Base-by-base conservation (phyloP, 2,888 invertebrate genomes). In the Folsomia manolachei region DNA sequence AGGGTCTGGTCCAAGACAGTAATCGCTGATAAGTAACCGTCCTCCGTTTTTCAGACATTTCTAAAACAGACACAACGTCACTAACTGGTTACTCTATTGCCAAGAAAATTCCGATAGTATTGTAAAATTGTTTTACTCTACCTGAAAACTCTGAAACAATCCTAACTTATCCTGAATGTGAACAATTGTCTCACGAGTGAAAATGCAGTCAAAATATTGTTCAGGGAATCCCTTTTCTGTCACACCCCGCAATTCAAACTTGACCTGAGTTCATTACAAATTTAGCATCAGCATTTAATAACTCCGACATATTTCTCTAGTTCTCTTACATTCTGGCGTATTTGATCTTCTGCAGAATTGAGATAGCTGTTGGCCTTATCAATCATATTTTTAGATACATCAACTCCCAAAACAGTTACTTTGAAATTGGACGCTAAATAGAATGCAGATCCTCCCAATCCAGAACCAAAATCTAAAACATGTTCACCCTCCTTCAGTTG, bases 311-410 rank as follows among this genome's bases (percentile, higher is more conserved):
- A n/a, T n/a, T n/a, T n/a, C n/a, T n/a, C n/a, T n/a, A n/a, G n/a
- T 60, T 60, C 27, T 21, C n/a, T 53, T 26, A 79, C 82, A 76
- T 82, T 81, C 56, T 71, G 61, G 71, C 71, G 72, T 67, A 82
- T 82, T 67, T 82, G 81, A 60, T 78, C 71, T 39, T 78, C 78
- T 39, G 81, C 78, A 72, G 85, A 84, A 19, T 82, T 80, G 0
- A 84, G 82, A 68, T 86, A 82, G 70, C 86, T 84, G 72, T 85
- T 78, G n/a, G 86, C 87, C 24, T 86, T 83, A 19, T 83, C 81
- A 39, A 87, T 84, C 87, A 87, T 87, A 81, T 88, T 87, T 7
- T 83, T 82, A 1, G 87, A 87, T 61, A 87, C 82, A 80, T 88
- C 87, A 27, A 87, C 83, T 24, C 85, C 87, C 18, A 84, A 78